Evolutionary conservation across 2,888 invertebrate genomes (phyloP).

Genomic region (Heteromurus nitidus): DNA sequence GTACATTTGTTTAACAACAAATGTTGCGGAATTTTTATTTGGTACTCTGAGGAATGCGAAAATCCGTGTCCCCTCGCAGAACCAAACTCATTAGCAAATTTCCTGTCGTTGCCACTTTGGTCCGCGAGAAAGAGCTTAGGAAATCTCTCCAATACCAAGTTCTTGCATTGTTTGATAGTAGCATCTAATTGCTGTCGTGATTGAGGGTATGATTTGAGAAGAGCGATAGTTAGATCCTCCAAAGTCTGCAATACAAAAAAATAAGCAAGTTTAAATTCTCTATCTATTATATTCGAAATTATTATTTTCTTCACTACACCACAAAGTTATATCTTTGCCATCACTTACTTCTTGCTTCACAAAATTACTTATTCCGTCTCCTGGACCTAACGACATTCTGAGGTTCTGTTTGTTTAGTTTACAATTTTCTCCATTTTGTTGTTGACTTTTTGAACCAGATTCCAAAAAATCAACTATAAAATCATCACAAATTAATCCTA

Average conservation of each 20-base stretch:
- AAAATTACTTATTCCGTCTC: background rate
- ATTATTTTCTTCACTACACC: background rate
- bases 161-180: slow-evolving; percentile 24
- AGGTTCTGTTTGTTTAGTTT: background rate
- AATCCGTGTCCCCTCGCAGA: background rate
- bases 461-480: background rate
- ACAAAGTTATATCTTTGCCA: too few relatives aligned
- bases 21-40: slow-evolving; percentile 12
- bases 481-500: slow-evolving; percentile 19
- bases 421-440: background rate
- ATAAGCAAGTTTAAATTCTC: background rate
- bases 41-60: background rate
- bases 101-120: background rate
- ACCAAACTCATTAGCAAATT: background rate
- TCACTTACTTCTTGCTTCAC: slow-evolving; percentile 31
- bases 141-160: slow-evolving; percentile 48
- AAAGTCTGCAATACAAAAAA: slow-evolving; percentile 21
- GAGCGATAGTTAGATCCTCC: slow-evolving; percentile 45
- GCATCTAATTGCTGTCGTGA: slow-evolving; percentile 23
- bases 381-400: background rate
- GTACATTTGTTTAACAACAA: background rate
- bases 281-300: background rate
- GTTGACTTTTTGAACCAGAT: background rate
- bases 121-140: slow-evolving; percentile 10
- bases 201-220: slow-evolving; percentile 42